A percentile compares a stretch with the other conserved stretches of the same genome.
Evolutionary conservation across 2,113 vertebrate genomes (phyloP).

Genomic region (Euleptes europaea): DNA sequence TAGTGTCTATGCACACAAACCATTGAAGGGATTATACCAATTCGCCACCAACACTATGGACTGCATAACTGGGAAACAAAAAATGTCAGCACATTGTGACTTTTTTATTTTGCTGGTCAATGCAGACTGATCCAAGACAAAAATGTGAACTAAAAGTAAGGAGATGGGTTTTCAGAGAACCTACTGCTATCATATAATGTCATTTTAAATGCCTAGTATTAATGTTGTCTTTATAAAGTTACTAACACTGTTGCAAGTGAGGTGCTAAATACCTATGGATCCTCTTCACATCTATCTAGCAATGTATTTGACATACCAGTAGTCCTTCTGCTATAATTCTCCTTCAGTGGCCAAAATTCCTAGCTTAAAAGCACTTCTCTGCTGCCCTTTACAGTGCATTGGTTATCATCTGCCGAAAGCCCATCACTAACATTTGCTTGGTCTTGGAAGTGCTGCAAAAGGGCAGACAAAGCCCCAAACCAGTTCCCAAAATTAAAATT

Average conservation of each 20-base stretch:
- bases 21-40: not conserved
- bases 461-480: not conserved
- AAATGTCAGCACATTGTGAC: not conserved
- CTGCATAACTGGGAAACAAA: not conserved
- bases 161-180: not conserved
- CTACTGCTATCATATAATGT: not conserved
- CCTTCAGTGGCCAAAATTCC: not conserved
- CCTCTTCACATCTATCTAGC: not conserved
- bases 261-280: not conserved
- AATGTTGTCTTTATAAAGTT: not conserved
- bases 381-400: not conserved
- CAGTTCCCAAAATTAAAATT: not conserved
- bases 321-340: not conserved
- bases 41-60: not conserved
- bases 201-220: not conserved
- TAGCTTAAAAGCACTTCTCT: not conserved
- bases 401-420: not conserved
- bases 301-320: conserved; percentile 3
- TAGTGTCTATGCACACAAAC: not conserved
- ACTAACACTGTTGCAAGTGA: not conserved
- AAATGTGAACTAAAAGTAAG: not conserved
- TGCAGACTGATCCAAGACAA: not conserved
- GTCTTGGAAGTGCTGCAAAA: not conserved
- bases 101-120: not conserved
- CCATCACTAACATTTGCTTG: not conserved